Evolutionary conservation across 2,113 vertebrate genomes (phyloP).

Genomic region (Apteryx owenii): DNA sequence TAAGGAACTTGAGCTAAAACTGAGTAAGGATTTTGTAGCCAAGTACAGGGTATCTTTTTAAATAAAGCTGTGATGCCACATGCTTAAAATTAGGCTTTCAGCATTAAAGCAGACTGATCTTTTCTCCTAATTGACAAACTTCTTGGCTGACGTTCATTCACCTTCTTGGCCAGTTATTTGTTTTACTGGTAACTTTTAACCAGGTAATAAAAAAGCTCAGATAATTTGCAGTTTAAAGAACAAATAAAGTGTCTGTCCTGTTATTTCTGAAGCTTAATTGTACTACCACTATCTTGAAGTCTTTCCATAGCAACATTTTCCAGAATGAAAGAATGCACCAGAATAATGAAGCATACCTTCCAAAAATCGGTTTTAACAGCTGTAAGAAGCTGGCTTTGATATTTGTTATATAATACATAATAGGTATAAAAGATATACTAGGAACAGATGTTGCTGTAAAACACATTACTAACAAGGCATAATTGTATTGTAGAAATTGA

Average conservation of each 20-base stretch:
- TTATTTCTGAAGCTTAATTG: rapidly evolving
- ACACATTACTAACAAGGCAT: too few relatives aligned
- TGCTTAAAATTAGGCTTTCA: too few relatives aligned
- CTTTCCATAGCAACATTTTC: background rate
- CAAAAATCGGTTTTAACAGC: background rate
- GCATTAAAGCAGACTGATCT: rapidly evolving
- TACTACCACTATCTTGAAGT: rapidly evolving
- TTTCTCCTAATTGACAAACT: background rate
- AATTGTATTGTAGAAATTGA: too few relatives aligned
- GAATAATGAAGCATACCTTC: rapidly evolving
- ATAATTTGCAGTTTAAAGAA: rapidly evolving
- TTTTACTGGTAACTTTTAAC: rapidly evolving
- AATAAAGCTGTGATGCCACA: rapidly evolving
- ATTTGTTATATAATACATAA: rapidly evolving
- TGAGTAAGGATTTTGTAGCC: rapidly evolving
- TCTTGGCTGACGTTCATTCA: rapidly evolving
- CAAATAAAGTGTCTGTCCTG: rapidly evolving
- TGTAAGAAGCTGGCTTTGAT: rapidly evolving
- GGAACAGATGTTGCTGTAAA: rapidly evolving
- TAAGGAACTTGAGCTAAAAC: background rate
- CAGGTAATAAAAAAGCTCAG: rapidly evolving
- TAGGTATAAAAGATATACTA: rapidly evolving
- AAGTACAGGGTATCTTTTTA: rapidly evolving
- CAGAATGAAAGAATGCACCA: rapidly evolving
- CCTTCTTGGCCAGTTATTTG: background rate